Base-by-base conservation (phyloP, 2,113 vertebrate species). In the Strix uralensis region DNA sequence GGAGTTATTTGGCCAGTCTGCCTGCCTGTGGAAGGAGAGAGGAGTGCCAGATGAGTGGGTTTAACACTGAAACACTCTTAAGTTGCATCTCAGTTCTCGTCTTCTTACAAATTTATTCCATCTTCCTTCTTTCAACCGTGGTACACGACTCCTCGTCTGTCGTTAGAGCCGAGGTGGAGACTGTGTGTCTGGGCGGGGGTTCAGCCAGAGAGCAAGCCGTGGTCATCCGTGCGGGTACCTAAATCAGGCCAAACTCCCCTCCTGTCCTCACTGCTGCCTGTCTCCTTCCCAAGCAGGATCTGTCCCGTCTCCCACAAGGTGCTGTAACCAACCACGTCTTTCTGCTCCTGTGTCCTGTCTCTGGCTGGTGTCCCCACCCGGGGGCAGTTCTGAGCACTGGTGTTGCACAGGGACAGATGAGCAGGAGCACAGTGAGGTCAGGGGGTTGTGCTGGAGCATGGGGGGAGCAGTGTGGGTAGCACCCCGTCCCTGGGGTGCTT, bases 361-460 rank as follows among this genome's bases (percentile, higher is more conserved):
- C 57, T 47, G 51, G 73, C 51, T 12, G 1, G 7, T 3, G 12
- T 47, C 84, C 88, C 72, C 80, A 29, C 52, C 63, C 9, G 34
- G 34, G 79, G 44, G 79, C 79, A 14, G 85, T 14, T 69, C 47
- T 63, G 80, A 81, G 91, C 34, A 0, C 73, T 51, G 91, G 19
- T 40, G 57, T 11, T 66, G 74, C 36, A 22, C 58, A 54, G 59
- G 71, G 70, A 72, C 65, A 69, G 75, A 6, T 32, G 84, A 34
- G 6, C 55, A 32, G 75, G 70, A 95, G 79, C 30, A 3, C 1
- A 44, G 12, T 0, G 27, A 55, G 78, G 88, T 72, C 74, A 14
- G 0, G 0, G 5, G 61, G 21, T n/a, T 11, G 1, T 7, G 69
- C 34, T 70, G 67, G 55, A 38, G 16, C 32, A 40, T 0, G 16